Evolutionary conservation across 2,888 invertebrate species (phyloP).

Genomic region (Dusona sp.): DNA sequence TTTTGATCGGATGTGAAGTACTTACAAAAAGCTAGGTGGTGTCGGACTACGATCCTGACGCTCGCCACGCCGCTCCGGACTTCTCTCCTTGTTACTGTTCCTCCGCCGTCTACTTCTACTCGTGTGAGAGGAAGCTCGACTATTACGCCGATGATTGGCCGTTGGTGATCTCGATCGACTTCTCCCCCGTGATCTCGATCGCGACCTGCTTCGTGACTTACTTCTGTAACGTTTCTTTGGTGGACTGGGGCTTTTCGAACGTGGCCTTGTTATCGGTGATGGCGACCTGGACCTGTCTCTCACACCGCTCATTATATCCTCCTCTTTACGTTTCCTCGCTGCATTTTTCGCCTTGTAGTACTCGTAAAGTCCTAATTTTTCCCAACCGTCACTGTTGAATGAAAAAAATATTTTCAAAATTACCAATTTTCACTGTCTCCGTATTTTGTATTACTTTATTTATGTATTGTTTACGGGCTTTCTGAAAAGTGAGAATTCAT

Average conservation of each 20-base stretch:
- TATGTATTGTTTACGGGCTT: neutral
- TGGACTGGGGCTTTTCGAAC: constrained; percentile 90
- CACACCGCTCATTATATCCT: constrained; percentile 90
- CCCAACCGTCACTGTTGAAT: constrained; percentile 96
- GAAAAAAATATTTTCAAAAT: constrained; percentile 14
- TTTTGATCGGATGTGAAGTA: constrained; percentile 55
- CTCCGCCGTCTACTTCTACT: constrained; percentile 85
- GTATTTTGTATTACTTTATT: neutral
- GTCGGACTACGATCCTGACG: constrained; percentile 86
- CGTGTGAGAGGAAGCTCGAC: constrained; percentile 82
- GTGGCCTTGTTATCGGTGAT: constrained; percentile 91
- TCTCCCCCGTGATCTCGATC: constrained; percentile 84
- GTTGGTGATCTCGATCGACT: constrained; percentile 85
- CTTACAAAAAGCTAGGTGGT: constrained; percentile 92
- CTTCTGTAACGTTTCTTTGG: constrained; percentile 92
- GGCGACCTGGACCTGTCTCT: constrained; percentile 91
- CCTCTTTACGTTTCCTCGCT: constrained; percentile 95
- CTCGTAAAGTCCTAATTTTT: constrained; percentile 98
- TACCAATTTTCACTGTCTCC: neutral
- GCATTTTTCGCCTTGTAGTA: constrained; percentile 98
- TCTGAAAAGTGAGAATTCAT: neutral
- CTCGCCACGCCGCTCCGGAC: constrained; percentile 81
- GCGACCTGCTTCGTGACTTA: constrained; percentile 87
- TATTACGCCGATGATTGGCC: constrained; percentile 82
- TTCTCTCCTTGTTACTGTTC: constrained; percentile 84